These are phyloP conservation scores for Catostylus mosaicus DNA, from an alignment of 30 jellyfish, hydroid and myxozoan species.

Conservation along the genomic window DNA sequence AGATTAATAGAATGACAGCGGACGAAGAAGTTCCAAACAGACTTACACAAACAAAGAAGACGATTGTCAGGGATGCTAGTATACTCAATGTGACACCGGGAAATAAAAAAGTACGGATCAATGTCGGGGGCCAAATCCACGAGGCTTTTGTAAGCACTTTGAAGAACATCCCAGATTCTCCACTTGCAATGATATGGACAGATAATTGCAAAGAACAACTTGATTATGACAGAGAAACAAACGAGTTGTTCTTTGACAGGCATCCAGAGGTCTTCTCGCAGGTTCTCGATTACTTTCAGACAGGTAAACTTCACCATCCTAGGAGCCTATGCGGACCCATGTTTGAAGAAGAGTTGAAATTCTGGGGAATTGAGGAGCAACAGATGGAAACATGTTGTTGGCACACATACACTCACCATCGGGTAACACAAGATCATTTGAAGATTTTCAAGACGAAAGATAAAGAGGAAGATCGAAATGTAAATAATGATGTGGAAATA, in stretches of 20 bases:
- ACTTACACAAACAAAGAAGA: slow-evolving; percentile 7
- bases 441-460: slow-evolving; percentile 49
- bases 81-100: slow-evolving; percentile 12
- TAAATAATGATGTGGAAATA: slow-evolving; percentile 20
- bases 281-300: slow-evolving; percentile 87
- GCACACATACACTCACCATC: slow-evolving; percentile 87
- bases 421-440: slow-evolving; percentile 82
- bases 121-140: slow-evolving; percentile 92
- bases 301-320: slow-evolving; percentile 96
- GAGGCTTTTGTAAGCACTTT: slow-evolving; percentile 84
- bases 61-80: slow-evolving; percentile 55
- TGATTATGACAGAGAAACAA: slow-evolving; percentile 74
- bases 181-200: slow-evolving; percentile 80
- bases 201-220: slow-evolving; percentile 66
- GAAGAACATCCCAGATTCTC: slow-evolving; percentile 91
- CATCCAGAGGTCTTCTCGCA: slow-evolving; percentile 91
- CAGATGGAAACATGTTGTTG: slow-evolving; percentile 98
- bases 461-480: not conserved
- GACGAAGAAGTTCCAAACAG: slow-evolving; percentile 21
- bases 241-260: slow-evolving; percentile 84
- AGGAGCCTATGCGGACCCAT: slow-evolving; percentile 94
- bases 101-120: slow-evolving; percentile 52
- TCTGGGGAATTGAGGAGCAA: slow-evolving; percentile 96
- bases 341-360: slow-evolving; percentile 90
- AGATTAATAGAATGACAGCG: not conserved